Conservation (phyloP, 2,888 invertebrate species). For the Ptilodon capucinus region DNA sequence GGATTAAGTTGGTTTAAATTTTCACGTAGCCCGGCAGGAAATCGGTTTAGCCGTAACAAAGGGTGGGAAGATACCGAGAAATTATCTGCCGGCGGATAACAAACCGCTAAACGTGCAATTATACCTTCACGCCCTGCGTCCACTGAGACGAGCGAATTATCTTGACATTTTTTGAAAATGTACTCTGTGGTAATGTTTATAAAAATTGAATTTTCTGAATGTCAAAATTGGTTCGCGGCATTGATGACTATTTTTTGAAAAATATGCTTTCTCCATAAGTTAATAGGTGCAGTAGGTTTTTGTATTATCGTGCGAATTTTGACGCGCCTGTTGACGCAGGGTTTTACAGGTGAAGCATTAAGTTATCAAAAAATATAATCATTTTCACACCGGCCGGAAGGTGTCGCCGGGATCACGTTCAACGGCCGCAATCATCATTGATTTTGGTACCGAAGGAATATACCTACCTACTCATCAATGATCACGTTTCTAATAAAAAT, state of each 20-base stretch:
- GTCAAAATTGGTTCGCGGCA: too few relatives aligned
- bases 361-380: conserved; percentile 79
- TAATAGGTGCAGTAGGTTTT: too few relatives aligned
- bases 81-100: conserved; percentile 74
- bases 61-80: conserved; percentile 78
- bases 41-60: conserved; percentile 77
- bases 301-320: too few relatives aligned
- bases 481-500: conserved; percentile 80
- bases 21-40: conserved; percentile 78
- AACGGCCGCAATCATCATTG: conserved; percentile 60
- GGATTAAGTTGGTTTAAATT: conserved; percentile 77
- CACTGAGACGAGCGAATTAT: too few relatives aligned
- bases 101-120: conserved; percentile 80
- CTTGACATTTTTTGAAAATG: too few relatives aligned
- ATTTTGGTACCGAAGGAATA: conserved; percentile 55
- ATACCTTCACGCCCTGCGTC: too few relatives aligned
- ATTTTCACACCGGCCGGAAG: conserved; percentile 79
- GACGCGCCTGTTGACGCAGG: too few relatives aligned
- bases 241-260: too few relatives aligned
- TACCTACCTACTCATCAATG: conserved; percentile 44
- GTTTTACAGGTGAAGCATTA: conserved; percentile 76
- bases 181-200: too few relatives aligned
- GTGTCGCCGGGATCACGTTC: conserved; percentile 72
- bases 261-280: too few relatives aligned
- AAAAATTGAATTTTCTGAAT: too few relatives aligned